Evolutionary conservation across 2,888 invertebrate genomes (phyloP), one percentile per base, ranked within the genome.

Genomic region (Napeogenes sylphis): DNA sequence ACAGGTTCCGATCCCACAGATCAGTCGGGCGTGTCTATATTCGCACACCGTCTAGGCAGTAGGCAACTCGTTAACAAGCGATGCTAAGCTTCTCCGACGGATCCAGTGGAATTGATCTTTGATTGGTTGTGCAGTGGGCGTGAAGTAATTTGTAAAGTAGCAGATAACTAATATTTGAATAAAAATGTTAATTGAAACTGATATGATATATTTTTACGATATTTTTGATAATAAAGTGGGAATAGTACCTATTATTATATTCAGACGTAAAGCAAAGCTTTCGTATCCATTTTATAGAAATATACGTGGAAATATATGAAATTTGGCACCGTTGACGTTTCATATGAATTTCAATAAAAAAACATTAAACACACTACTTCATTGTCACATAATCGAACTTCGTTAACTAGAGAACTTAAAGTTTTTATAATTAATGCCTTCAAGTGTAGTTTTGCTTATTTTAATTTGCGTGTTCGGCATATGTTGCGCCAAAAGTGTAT

Each of bases 1-100:
- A 78, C 75, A 77, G 70, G 77, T 77, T 81, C 78, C 79, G 76
- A 80, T 74, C 68, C 71, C 75, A 78, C 80, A 79, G 83, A 70
- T 68, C 70, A 70, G 65, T 64, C 67, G 65, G 61, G 64, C 68
- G 69, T 63, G 65, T 66, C 65, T 67, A 63, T 65, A 67, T 67
- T 67, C 67, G 67, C 67, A 65, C 67, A 67, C 59, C 58, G 38
- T 55, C 55, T 63, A 65, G 64, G 67, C 55, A 65, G 67, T 65
- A 67, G 67, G 59, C 65, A 61, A 58, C 61, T 65, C 68, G 70
- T 64, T 70, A 70, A 67, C 66, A 65, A 67, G 65, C 64, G 62
- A 46, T 61, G 61, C 62, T 64, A 65, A 65, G 61, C 65, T 63
- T 59, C 64, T 65, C 65, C 59, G 63, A 68, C 61, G 63, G 64